Evolutionary conservation across 2,797 vertebrate species (phyloP).

Genomic region (Poecile montanus): DNA sequence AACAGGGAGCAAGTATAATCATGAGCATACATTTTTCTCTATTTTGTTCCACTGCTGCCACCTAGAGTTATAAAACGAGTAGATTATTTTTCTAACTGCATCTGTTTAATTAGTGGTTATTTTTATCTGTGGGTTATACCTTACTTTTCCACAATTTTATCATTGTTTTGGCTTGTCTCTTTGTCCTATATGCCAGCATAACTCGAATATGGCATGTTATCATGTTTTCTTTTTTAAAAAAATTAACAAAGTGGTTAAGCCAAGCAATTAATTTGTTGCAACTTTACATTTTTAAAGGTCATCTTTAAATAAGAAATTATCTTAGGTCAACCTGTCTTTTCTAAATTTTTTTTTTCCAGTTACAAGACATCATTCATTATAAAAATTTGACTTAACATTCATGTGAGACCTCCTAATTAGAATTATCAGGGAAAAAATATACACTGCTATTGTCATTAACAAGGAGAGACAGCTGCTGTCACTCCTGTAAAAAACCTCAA

Average conservation of each 20-base stretch:
- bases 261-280: neutral
- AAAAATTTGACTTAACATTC: neutral
- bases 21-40: neutral
- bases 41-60: constrained; percentile 59
- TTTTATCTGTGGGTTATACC: neutral
- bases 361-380: neutral
- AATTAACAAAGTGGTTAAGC: neutral
- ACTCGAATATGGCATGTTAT: neutral
- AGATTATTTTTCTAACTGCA: neutral
- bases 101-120: neutral
- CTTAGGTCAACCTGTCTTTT: neutral
- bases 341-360: neutral
- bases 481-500: neutral
- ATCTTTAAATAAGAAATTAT: neutral
- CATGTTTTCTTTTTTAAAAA: neutral
- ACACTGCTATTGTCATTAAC: constrained; percentile 6
- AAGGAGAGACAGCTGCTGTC: neutral
- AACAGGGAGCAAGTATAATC: neutral
- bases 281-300: neutral
- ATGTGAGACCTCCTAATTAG: neutral
- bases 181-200: neutral
- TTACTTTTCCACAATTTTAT: constrained; percentile 1
- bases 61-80: constrained; percentile 38
- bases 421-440: constrained; percentile 12
- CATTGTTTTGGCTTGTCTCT: neutral